phyloP scores from a whole-genome alignment of 2,797 vertebrate species.

The Premnoplex brunnescens region DNA sequence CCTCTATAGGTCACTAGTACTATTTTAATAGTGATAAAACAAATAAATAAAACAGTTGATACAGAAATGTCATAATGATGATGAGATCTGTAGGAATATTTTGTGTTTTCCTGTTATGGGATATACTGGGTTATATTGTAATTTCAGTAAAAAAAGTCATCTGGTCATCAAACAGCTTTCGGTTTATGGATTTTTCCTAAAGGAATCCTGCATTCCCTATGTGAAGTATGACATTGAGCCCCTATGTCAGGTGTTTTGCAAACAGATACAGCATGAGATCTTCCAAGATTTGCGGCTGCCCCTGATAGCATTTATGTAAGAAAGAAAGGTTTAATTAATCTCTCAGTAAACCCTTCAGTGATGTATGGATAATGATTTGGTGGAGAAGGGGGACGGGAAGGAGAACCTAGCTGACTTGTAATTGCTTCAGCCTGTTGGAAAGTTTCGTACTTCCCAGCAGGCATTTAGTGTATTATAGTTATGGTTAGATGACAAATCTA shows the following conservation, averaged over 20 bases:
- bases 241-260: background rate
- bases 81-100: background rate
- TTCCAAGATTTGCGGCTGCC: background rate
- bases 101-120: background rate
- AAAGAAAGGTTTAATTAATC: background rate
- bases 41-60: background rate
- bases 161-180: background rate
- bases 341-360: background rate
- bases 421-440: background rate
- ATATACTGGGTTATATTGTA: background rate
- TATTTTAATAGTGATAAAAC: background rate
- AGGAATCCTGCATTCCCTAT: background rate
- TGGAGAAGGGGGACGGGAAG: background rate
- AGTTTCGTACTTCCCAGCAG: background rate
- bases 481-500: background rate
- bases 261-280: background rate
- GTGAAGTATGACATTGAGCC: background rate
- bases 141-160: background rate
- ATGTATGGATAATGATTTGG: background rate
- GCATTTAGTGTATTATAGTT: background rate
- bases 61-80: accelerated
- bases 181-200: background rate
- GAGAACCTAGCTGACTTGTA: background rate
- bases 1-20: background rate
- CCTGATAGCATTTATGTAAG: background rate